A percentile compares a stretch with the other conserved stretches of the same genome.
phyloP scores from a whole-genome alignment of 2,888 invertebrate genomes.

The Drosophila conformis region DNA sequence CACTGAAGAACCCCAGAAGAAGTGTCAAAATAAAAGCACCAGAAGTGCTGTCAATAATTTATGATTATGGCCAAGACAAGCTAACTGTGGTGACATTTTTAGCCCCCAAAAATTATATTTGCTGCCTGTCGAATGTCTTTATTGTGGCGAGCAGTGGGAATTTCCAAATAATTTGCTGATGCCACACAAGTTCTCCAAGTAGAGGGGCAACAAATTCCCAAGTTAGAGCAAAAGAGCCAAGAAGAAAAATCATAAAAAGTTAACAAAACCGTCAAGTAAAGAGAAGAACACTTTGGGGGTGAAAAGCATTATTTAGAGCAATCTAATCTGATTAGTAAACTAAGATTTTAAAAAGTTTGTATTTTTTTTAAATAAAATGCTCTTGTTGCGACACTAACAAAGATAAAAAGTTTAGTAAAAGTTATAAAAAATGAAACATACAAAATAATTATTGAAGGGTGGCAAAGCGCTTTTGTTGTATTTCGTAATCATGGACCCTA shows the following conservation, averaged over 20 bases:
- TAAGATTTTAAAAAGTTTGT: background rate
- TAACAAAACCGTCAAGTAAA: background rate
- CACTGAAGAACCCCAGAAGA: background rate
- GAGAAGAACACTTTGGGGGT: background rate
- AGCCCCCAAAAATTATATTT: constrained; percentile 21
- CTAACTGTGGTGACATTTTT: constrained; percentile 36
- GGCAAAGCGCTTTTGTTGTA: background rate
- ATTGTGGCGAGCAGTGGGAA: constrained; percentile 9
- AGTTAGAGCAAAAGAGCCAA: background rate
- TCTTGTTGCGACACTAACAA: background rate
- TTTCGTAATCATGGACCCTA: background rate
- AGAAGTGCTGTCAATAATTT: constrained; percentile 50
- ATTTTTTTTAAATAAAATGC: background rate
- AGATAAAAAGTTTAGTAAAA: background rate
- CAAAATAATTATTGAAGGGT: background rate
- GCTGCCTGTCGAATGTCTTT: constrained; percentile 30
- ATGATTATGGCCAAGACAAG: constrained; percentile 44
- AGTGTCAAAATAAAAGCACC: background rate
- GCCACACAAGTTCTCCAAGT: constrained; percentile 6
- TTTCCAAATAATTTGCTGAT: constrained; percentile 10
- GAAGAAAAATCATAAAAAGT: constrained; percentile 1
- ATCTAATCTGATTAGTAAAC: background rate
- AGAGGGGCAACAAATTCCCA: background rate
- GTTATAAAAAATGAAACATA: background rate
- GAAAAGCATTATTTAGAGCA: background rate